phyloP scores from a whole-genome alignment of 2,888 invertebrate species.

The Liodrosophila aerea region DNA sequence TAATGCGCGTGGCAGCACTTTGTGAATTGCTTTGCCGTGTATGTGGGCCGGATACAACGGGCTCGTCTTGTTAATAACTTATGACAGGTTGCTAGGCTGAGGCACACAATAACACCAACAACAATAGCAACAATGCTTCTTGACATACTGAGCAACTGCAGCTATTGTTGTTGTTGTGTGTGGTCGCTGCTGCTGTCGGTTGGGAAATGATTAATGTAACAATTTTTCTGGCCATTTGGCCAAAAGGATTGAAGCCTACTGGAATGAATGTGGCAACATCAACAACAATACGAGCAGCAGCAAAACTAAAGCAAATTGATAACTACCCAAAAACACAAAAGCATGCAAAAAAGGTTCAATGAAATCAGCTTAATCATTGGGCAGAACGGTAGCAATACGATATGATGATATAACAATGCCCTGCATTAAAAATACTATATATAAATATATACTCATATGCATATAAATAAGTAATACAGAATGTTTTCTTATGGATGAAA shows the following conservation, averaged over 20 bases:
- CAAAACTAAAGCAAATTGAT: slow-evolving; percentile 25
- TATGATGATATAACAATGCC: background rate
- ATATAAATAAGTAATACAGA: too few species aligned
- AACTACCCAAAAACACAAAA: slow-evolving; percentile 19
- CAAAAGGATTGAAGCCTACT: slow-evolving; percentile 55
- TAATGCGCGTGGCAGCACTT: slow-evolving; percentile 47
- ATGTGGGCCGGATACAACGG: slow-evolving; percentile 35
- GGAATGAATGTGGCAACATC: slow-evolving; percentile 19
- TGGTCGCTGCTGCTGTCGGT: slow-evolving; percentile 31
- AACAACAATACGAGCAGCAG: background rate
- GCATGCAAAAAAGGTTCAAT: slow-evolving; percentile 18
- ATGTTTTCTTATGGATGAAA: too few species aligned
- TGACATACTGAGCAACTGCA: slow-evolving; percentile 31
- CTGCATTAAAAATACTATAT: background rate
- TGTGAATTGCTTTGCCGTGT: slow-evolving; percentile 57
- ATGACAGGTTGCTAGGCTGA: slow-evolving; percentile 53
- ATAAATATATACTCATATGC: background rate
- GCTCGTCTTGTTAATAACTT: slow-evolving; percentile 70
- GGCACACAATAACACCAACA: slow-evolving; percentile 12
- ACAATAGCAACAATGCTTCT: slow-evolving; percentile 15
- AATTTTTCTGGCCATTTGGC: slow-evolving; percentile 55
- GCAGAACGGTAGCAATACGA: background rate
- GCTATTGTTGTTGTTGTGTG: slow-evolving; percentile 17
- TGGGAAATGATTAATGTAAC: slow-evolving; percentile 69
- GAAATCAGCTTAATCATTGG: slow-evolving; percentile 34